Conservation (phyloP, 2,888 invertebrate species). For the Mantis religiosa region DNA sequence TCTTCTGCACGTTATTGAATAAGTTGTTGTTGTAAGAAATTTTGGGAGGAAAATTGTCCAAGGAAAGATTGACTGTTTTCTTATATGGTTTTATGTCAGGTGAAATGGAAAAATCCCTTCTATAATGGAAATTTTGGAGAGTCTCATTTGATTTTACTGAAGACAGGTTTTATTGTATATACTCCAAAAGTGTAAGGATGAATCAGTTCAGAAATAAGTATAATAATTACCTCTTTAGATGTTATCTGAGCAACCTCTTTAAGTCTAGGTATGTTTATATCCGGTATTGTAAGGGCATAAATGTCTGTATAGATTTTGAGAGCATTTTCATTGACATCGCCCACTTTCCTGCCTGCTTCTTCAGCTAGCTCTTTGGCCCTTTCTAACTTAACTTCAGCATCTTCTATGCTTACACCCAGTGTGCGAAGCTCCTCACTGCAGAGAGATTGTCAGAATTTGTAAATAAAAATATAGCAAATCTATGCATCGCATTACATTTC, state of each 20-base stretch:
- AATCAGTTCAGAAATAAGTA: too few relatives aligned
- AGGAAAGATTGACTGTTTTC: too few relatives aligned
- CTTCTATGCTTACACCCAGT: slow-evolving; percentile 61
- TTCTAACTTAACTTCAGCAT: slow-evolving; percentile 65
- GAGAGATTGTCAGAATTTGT: background rate
- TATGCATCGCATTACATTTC: too few relatives aligned
- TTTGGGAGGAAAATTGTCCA: too few relatives aligned
- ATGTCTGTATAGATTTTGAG: slow-evolving; percentile 76
- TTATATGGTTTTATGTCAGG: too few relatives aligned
- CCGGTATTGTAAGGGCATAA: slow-evolving; percentile 71
- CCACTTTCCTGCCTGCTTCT: slow-evolving; percentile 69
- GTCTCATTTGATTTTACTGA: too few relatives aligned
- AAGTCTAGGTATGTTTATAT: slow-evolving; percentile 66
- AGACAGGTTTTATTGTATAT: too few relatives aligned
- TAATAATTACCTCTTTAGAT: slow-evolving; percentile 60
- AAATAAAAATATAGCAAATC: background rate
- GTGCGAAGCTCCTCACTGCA: slow-evolving; percentile 62
- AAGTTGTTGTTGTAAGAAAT: too few relatives aligned
- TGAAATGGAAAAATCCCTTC: too few relatives aligned
- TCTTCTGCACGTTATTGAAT: too few relatives aligned
- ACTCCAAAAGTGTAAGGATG: too few relatives aligned
- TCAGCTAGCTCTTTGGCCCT: slow-evolving; percentile 67
- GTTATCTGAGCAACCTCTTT: slow-evolving; percentile 64
- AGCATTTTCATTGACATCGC: slow-evolving; percentile 76
- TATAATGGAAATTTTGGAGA: too few relatives aligned